Percentiles rank a stretch among this genome's conserved stretches.
Evolutionary conservation across 2,113 vertebrate genomes (phyloP).

Genomic region (Plecotus auritus): DNA sequence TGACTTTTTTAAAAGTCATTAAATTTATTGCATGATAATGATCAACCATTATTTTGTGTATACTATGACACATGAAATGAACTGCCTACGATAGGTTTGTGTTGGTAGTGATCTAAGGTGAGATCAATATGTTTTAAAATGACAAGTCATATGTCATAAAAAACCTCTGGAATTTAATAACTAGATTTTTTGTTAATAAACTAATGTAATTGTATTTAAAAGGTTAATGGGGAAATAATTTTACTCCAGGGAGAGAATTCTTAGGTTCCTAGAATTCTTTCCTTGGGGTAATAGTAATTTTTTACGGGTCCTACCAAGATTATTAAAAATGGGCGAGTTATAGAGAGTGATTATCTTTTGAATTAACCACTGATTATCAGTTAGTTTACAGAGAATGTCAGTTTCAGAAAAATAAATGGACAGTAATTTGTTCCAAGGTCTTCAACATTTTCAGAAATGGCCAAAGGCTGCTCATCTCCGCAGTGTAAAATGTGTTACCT

Average conservation of each 20-base stretch:
- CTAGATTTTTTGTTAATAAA: constrained; percentile 73
- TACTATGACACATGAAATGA: neutral
- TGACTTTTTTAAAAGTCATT: constrained; percentile 1
- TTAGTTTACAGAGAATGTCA: constrained; percentile 16
- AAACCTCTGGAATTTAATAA: constrained; percentile 64
- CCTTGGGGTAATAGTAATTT: constrained; percentile 60
- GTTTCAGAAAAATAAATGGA: constrained; percentile 41
- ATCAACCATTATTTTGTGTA: constrained; percentile 21
- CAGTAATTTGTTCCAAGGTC: neutral
- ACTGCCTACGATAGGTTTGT: neutral
- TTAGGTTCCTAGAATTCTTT: constrained; percentile 34
- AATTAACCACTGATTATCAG: constrained; percentile 57
- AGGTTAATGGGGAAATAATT: constrained; percentile 73
- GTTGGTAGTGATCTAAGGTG: neutral
- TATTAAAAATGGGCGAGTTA: constrained; percentile 70
- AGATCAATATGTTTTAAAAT: constrained; percentile 62
- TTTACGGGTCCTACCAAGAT: constrained; percentile 65
- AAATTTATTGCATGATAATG: neutral
- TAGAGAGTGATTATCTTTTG: constrained; percentile 61
- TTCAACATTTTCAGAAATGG: neutral
- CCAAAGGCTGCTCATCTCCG: neutral
- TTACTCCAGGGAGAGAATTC: constrained; percentile 55
- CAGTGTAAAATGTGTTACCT: neutral
- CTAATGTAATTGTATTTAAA: constrained; percentile 71
- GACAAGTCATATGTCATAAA: constrained; percentile 57